Base-by-base conservation (phyloP, 2,113 vertebrate species). In the Datnioides undecimradiatus region DNA sequence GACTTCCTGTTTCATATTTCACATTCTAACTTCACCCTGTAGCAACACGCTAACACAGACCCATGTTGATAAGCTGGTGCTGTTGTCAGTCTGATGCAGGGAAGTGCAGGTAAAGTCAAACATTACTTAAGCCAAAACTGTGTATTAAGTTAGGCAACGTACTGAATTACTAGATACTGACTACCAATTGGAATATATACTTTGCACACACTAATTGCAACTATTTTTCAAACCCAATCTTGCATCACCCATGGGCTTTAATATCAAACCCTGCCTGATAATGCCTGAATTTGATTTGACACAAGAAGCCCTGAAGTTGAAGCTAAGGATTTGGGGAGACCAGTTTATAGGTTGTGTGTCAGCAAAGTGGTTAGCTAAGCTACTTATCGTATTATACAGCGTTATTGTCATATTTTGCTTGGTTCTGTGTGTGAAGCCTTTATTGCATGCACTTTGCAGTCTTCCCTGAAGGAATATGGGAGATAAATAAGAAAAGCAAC, bases 371-470 rank as follows among this genome's bases (percentile, higher is more conserved):
- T 85, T 77, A 70, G 83, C 79, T 91, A 90, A 91, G 90, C 91
- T 87, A 86, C 91, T 92, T 92, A 91, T 83, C 34, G 74, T 73
- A 85, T 92, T 90, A 90, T 80, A 64, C 73, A 63, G 80, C 72
- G 73, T 87, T 86, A 87, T 92, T 89, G 90, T 90, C 79, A 67
- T 88, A 70, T 83, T 89, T 83, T 84, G 38, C 81, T 77, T 63
- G 62, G 76, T 83, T 83, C 83, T 82, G 83, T 83, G 60, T 54
- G 68, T 74, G 76, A 76, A 86, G 82, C 80, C 59, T 78, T 86
- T 75, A 68, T 74, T 76, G 82, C 74, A 17, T 29, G 57, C 69
- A 60, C 73, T 86, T 84, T 58, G 60, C 74, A 51, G 64, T 86
- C 79, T 52, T 83, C 75, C 84, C 89, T 80, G 16, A 79, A 83